These are phyloP conservation scores for Calameuta pallipes DNA, from an alignment of 2,888 invertebrate species.

Conservation along the genomic window DNA sequence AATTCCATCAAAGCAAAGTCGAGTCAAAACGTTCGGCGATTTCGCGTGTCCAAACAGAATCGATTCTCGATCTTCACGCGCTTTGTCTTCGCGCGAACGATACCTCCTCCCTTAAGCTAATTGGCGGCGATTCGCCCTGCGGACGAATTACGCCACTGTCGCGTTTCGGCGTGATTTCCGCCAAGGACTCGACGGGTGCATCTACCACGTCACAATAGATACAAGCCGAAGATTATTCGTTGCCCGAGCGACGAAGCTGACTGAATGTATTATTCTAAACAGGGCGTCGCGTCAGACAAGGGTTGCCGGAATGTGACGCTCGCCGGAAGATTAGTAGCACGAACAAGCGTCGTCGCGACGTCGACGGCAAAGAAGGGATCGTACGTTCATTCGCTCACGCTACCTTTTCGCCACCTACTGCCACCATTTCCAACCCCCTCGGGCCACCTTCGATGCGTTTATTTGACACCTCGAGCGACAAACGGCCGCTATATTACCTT, in stretches of 20 bases:
- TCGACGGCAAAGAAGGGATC: constrained; percentile 5
- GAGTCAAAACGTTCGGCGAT: no score
- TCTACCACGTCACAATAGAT: not conserved
- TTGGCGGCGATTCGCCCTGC: no score
- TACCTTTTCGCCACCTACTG: not conserved
- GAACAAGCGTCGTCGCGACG: constrained; percentile 22
- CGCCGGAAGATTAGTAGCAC: constrained; percentile 26
- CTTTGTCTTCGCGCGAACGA: no score
- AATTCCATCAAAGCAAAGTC: no score
- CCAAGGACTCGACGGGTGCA: no score
- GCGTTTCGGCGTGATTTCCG: no score
- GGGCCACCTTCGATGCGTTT: constrained; percentile 53
- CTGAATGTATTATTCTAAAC: constrained; percentile 6
- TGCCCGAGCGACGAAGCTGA: not conserved
- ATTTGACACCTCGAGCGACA: constrained; percentile 62
- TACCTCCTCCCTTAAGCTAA: no score
- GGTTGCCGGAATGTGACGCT: constrained; percentile 42
- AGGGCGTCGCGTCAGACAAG: constrained; percentile 10
- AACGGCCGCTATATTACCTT: constrained; percentile 62
- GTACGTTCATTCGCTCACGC: not conserved
- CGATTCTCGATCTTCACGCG: no score
- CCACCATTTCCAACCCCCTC: not conserved
- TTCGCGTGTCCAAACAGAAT: no score
- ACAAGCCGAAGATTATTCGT: not conserved
- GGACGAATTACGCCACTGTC: no score